A percentile compares a stretch with the other conserved stretches of the same genome.
phyloP scores from a whole-genome alignment of 1,140 invertebrate genomes.

The Antheraea pernyi region DNA sequence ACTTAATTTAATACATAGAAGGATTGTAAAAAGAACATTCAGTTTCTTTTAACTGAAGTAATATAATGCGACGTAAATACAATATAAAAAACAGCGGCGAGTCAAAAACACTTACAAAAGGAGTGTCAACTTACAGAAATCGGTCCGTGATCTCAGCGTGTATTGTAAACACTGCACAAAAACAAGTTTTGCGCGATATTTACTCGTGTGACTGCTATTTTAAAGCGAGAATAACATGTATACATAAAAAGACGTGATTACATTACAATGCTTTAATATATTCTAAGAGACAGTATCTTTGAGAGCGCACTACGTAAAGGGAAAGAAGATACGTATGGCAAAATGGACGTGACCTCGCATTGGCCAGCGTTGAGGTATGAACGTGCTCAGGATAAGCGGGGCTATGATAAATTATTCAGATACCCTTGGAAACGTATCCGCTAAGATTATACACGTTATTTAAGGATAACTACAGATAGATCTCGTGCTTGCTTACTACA shows the following conservation, averaged over 20 bases:
- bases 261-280: constrained; percentile 5
- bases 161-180: constrained; percentile 22
- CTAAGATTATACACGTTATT: not conserved
- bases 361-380: not conserved
- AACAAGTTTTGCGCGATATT: constrained; percentile 20
- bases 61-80: not conserved
- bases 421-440: not conserved
- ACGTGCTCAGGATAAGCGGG: constrained; percentile 9
- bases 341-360: constrained; percentile 8
- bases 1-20: no score
- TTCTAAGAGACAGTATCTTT: not conserved
- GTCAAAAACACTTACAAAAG: constrained; percentile 4
- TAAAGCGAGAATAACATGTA: not conserved
- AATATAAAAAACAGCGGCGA: not conserved
- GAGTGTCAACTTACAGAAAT: constrained; percentile 11
- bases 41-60: not conserved
- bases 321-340: constrained; percentile 3
- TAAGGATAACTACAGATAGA: not conserved
- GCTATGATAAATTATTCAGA: constrained; percentile 6
- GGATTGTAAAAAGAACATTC: no score
- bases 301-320: not conserved
- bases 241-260: not conserved
- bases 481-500: not conserved
- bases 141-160: constrained; percentile 16
- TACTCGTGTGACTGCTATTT: not conserved